phyloP scores from a whole-genome alignment of 2,113 vertebrate genomes.

The Camelus bactrianus region DNA sequence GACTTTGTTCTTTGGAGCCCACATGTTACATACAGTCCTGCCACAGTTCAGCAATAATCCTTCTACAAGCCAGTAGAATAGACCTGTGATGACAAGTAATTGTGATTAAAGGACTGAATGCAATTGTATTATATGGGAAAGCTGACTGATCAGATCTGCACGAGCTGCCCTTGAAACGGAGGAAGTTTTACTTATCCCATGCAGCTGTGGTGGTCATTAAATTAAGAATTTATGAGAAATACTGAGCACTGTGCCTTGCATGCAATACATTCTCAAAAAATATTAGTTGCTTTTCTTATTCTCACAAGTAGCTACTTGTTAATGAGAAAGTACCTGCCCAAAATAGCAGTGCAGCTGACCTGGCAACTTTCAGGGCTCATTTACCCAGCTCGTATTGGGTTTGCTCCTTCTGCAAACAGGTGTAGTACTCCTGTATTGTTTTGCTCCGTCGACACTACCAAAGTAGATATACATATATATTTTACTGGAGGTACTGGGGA shows the following conservation, averaged over 20 bases:
- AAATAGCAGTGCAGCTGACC: background rate
- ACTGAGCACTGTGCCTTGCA: background rate
- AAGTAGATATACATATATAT: too few relatives aligned
- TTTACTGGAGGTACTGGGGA: too few relatives aligned
- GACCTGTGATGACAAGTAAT: background rate
- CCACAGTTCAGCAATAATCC: background rate
- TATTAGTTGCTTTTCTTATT: background rate
- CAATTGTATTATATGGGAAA: background rate
- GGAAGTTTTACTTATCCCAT: background rate
- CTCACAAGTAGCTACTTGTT: background rate
- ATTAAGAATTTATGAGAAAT: background rate
- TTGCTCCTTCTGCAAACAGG: background rate
- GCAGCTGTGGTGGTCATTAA: background rate
- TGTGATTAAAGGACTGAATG: background rate
- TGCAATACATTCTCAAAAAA: background rate
- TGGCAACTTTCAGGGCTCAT: background rate
- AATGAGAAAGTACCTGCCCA: background rate
- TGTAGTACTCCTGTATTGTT: too few relatives aligned
- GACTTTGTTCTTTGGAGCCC: slow-evolving; percentile 1
- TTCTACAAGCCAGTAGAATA: background rate
- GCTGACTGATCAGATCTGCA: background rate
- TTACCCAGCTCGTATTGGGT: background rate
- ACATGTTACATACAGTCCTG: background rate
- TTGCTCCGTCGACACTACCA: too few relatives aligned
- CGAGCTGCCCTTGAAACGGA: background rate